phyloP scores from a whole-genome alignment of 2,113 vertebrate species.

The Hymenochirus boettgeri region DNA sequence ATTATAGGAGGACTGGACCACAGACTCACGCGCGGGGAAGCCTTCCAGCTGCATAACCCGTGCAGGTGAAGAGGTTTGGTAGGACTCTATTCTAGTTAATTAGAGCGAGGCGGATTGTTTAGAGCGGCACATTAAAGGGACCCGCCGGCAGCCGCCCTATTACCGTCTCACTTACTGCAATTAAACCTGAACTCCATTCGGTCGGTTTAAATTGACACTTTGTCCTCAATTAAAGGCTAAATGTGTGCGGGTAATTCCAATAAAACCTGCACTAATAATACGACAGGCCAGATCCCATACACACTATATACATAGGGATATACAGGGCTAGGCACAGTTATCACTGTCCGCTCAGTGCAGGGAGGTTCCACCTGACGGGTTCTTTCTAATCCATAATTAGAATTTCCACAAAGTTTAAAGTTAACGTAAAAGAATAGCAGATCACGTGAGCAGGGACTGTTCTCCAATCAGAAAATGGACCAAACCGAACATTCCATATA shows the following conservation, averaged over 20 bases:
- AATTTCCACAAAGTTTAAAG: too few relatives aligned
- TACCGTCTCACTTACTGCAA: constrained; percentile 49
- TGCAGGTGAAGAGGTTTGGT: constrained; percentile 77
- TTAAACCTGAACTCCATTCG: constrained; percentile 54
- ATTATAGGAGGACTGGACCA: constrained; percentile 17
- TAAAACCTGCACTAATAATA: too few relatives aligned
- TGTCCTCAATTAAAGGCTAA: constrained; percentile 49
- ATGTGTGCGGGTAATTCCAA: constrained; percentile 44
- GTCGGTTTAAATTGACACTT: constrained; percentile 59
- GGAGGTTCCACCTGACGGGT: too few relatives aligned
- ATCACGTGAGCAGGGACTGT: too few relatives aligned
- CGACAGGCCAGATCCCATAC: too few relatives aligned
- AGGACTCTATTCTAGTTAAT: constrained; percentile 70
- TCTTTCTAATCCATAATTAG: too few relatives aligned
- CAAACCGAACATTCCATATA: too few relatives aligned
- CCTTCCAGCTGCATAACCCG: constrained; percentile 59
- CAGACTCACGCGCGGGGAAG: constrained; percentile 53
- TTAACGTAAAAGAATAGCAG: too few relatives aligned
- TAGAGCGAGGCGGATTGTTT: constrained; percentile 48
- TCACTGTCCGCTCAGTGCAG: too few relatives aligned
- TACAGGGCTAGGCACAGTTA: too few relatives aligned
- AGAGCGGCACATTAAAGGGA: constrained; percentile 56
- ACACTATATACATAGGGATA: too few relatives aligned
- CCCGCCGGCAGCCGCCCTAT: constrained; percentile 48
- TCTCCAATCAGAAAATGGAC: too few relatives aligned